Base-by-base conservation (phyloP, 2,888 invertebrate genomes). In the Meliscaeva auricollis region DNA sequence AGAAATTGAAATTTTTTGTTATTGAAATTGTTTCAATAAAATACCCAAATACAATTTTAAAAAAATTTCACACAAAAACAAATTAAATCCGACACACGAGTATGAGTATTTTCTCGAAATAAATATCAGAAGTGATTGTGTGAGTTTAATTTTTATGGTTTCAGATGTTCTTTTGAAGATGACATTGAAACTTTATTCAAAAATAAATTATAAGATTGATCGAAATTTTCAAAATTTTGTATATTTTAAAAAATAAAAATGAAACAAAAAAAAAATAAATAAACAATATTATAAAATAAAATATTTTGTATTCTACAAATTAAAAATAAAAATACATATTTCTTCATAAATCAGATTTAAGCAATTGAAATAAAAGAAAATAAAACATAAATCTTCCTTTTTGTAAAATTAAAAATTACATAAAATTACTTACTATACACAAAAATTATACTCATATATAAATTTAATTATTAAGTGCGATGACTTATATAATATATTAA, bases 161-260 rank as follows among this genome's bases (percentile, higher is more conserved):
- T 73, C 22, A 20, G 15, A 62, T 85, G 79, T 75, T 66, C 84
- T 84, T 80, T 72, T 80, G 84, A 84, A 84, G 70, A 70, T 60
- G 74, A 9, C 84, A 75, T 8, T 48, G 52, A 68, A 79, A 64
- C 32, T 64, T 50, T 48, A 54, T 50, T 58, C 3, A 60, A 56
- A n/a, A 46, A 60, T 30, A 66, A 48, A 70, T 52, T 13, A 17
- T 58, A 77, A 68, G 30, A 80, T 75, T 70, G 60, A 78, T 69
- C 81, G 73, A 81, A 81, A 81, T 85, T 80, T 85, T 62, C 13
- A 81, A 85, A 85, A 85, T 85, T 85, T 76, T 85, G 84, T 72
- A 50, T 62, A 73, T 64, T 74, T 52, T 44, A 72, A 72, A 72
- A 72, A 41, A 3, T n/a, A 68, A 20, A 58, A 46, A 48, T 3